Evolutionary conservation across 2,113 vertebrate species (phyloP).

Genomic region (Mixornis gularis): DNA sequence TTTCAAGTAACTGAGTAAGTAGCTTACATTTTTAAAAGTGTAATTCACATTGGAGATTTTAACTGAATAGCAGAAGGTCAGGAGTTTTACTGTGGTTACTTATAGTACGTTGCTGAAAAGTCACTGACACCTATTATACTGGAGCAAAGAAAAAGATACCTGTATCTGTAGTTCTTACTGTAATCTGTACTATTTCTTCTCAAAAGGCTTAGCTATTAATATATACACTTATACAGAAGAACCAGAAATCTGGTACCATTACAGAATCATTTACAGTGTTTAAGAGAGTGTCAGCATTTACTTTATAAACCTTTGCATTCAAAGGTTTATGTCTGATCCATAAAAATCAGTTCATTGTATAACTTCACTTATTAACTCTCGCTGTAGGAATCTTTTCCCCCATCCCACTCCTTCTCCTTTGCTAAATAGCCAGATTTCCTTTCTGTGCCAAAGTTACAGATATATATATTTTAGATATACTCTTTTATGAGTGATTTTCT

Average conservation of each 20-base stretch:
- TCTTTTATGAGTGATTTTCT: background rate
- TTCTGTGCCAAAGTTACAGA: background rate
- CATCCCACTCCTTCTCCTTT: background rate
- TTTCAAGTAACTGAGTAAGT: conserved; percentile 6
- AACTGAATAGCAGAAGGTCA: background rate
- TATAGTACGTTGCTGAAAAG: background rate
- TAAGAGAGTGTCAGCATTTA: background rate
- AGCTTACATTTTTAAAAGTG: background rate
- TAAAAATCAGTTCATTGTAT: background rate
- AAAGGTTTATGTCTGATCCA: background rate
- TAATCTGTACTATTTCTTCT: conserved; percentile 17
- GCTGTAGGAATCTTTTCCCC: background rate
- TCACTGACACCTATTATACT: background rate
- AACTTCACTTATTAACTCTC: background rate
- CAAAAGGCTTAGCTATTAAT: background rate
- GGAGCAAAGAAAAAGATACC: background rate
- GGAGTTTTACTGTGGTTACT: conserved; percentile 8
- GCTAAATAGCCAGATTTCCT: background rate
- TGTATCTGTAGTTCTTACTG: background rate
- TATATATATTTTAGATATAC: background rate
- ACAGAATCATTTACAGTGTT: background rate
- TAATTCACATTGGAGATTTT: background rate
- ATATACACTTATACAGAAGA: background rate
- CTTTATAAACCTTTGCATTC: conserved; percentile 15
- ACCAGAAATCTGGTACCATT: background rate